A percentile compares a stretch with the other conserved stretches of the same genome.
Conservation (phyloP, 2,113 vertebrate genomes). For the Pao palembangensis region DNA sequence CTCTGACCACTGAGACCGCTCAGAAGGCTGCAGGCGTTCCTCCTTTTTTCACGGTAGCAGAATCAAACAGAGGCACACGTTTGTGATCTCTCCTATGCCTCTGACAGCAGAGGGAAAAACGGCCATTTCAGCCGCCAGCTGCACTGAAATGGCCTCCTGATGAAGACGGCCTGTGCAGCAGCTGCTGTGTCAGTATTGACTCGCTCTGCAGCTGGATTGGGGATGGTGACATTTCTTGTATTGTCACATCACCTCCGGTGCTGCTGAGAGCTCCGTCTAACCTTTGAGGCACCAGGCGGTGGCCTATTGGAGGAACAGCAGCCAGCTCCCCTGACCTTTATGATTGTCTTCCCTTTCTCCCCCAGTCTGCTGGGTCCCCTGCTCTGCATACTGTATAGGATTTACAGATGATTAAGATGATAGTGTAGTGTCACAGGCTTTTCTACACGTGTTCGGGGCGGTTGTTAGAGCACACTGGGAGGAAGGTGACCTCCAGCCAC, state of each 20-base stretch:
- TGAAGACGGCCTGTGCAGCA: slow-evolving; percentile 23
- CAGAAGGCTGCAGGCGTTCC: neutral
- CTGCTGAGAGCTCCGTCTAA: slow-evolving; percentile 46
- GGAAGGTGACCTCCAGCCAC: slow-evolving; percentile 32
- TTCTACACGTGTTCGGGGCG: too few relatives aligned
- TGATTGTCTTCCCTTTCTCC: slow-evolving; percentile 1
- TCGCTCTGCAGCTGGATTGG: slow-evolving; percentile 41
- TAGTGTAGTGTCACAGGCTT: too few relatives aligned
- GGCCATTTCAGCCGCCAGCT: neutral
- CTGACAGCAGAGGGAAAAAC: neutral
- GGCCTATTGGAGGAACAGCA: slow-evolving; percentile 25
- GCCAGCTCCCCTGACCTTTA: slow-evolving; percentile 10
- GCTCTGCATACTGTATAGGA: slow-evolving; percentile 7
- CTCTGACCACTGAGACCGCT: neutral
- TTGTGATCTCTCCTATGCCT: neutral
- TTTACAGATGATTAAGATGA: neutral
- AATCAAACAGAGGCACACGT: neutral
- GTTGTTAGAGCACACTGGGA: neutral
- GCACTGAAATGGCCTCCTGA: slow-evolving; percentile 18
- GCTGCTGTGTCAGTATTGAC: slow-evolving; percentile 52
- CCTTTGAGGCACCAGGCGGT: slow-evolving; percentile 57
- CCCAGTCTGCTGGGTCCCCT: neutral
- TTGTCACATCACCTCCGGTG: slow-evolving; percentile 50
- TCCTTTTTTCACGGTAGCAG: too few relatives aligned
- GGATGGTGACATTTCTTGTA: slow-evolving; percentile 55